Percentiles rank a stretch among this genome's conserved stretches.
These are phyloP conservation scores for Clupea harengus DNA, from an alignment of 2,113 vertebrate species.

Conservation along the genomic window DNA sequence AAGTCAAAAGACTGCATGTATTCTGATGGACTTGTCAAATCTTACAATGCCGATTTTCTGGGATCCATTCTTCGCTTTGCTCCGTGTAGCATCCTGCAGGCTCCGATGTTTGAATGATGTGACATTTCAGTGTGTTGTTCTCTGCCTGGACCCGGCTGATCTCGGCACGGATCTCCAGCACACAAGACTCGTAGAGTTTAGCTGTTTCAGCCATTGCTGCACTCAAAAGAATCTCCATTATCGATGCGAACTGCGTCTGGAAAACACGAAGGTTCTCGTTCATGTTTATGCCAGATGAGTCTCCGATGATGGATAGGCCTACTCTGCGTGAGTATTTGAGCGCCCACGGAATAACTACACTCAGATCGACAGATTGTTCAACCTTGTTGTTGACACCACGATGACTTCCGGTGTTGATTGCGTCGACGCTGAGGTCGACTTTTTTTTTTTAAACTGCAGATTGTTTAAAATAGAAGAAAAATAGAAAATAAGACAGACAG, in stretches of 20 bases:
- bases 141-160: neutral
- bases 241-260: neutral
- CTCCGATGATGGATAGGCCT: neutral
- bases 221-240: neutral
- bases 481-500: neutral
- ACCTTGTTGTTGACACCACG: neutral
- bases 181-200: conserved; percentile 7
- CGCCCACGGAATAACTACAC: neutral
- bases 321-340: neutral
- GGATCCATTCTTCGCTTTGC: neutral
- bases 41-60: neutral
- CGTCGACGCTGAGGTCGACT: neutral
- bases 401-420: neutral
- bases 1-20: no score
- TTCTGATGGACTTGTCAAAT: neutral
- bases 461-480: neutral
- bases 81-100: neutral
- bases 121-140: conserved; percentile 1
- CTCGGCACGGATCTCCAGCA: neutral
- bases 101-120: neutral
- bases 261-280: conserved; percentile 7
- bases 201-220: conserved; percentile 13
- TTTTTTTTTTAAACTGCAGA: neutral
- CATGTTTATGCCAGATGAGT: neutral
- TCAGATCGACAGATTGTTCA: neutral